Percentiles rank a stretch among this genome's conserved stretches.
Conservation (phyloP, 2,113 vertebrate genomes). For the Neodontobutis hainanensis region DNA sequence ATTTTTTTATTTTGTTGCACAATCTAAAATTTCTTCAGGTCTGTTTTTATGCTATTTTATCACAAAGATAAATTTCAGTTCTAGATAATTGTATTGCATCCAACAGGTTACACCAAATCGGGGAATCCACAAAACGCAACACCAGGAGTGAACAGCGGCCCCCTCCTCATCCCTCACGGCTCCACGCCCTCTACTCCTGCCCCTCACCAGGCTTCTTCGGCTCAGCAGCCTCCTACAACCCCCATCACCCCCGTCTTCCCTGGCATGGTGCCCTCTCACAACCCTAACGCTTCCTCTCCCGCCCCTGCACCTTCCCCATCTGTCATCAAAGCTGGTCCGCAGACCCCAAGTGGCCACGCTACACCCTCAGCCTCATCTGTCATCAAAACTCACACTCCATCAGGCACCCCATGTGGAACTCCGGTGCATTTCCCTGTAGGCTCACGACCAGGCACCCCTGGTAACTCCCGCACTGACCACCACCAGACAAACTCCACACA, state of each 20-base stretch:
- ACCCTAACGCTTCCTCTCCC: slow-evolving; percentile 59
- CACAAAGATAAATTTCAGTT: too few relatives aligned
- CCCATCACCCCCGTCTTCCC: slow-evolving; percentile 87
- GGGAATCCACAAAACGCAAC: slow-evolving; percentile 82
- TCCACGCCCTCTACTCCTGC: slow-evolving; percentile 85
- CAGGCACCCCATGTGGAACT: slow-evolving; percentile 79
- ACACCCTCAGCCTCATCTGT: slow-evolving; percentile 78
- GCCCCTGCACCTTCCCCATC: slow-evolving; percentile 78
- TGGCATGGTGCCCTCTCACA: slow-evolving; percentile 83
- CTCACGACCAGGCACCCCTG: slow-evolving; percentile 81
- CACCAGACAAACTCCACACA: slow-evolving; percentile 78
- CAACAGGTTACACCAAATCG: slow-evolving; percentile 87
- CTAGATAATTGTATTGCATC: slow-evolving; percentile 34
- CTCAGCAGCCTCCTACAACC: slow-evolving; percentile 81
- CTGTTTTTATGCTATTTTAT: too few relatives aligned
- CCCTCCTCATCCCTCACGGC: slow-evolving; percentile 85
- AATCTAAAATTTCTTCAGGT: not conserved
- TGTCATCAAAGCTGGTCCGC: slow-evolving; percentile 78
- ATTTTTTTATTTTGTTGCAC: not conserved
- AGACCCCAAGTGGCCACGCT: slow-evolving; percentile 67
- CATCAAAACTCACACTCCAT: slow-evolving; percentile 80
- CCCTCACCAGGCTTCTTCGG: slow-evolving; percentile 82
- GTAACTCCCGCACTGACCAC: slow-evolving; percentile 60
- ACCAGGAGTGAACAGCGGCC: slow-evolving; percentile 70
- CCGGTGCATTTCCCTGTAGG: slow-evolving; percentile 78